Evolutionary conservation across 2,888 invertebrate species (phyloP), one percentile per base, ranked within the genome.

Genomic region (Eumerus sabulonum): DNA sequence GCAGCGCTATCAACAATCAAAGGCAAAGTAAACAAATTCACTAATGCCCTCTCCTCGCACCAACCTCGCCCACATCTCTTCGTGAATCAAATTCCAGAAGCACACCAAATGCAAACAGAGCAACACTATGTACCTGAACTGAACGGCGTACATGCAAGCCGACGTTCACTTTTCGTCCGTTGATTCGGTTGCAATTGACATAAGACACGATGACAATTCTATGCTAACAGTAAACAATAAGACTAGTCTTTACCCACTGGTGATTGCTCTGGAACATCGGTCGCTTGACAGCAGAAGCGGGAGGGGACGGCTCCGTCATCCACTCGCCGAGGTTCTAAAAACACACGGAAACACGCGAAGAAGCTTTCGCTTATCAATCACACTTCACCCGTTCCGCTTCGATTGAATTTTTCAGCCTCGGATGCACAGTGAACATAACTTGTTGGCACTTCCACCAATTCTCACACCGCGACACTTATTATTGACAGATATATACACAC

Each of bases 301-400:
- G n/a, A n/a, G n/a, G n/a, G n/a, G n/a, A n/a, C n/a, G n/a, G n/a
- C n/a, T n/a, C n/a, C n/a, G n/a, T n/a, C n/a, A n/a, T n/a, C 27
- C 27, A 4, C 27, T 27, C 27, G 27, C 7, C 27, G 27, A 7
- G 2, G 27, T 4, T 27, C 3, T 27, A 7, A 27, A 2, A 27
- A 27, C 27, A 27, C 27, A 27, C 27, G 7, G 7, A 27, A 27
- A 2, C 2, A 27, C 27, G 7, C 27, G 27, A 7, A 66, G 66
- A 76, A 76, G 76, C 76, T 71, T 59, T 56, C 45, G 56, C 60
- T 66, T 66, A 66, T 71, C 71, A 76, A 71, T 76, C 56, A 76
- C 50, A 76, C 50, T 66, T 71, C 45, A 60, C 66, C 36, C 50
- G 44, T 60, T 71, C 66, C 18, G 45, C 17, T 56, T 47, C 12